Conservation (phyloP, 1,140 invertebrate genomes). For the Drosophila rhopaloa region DNA sequence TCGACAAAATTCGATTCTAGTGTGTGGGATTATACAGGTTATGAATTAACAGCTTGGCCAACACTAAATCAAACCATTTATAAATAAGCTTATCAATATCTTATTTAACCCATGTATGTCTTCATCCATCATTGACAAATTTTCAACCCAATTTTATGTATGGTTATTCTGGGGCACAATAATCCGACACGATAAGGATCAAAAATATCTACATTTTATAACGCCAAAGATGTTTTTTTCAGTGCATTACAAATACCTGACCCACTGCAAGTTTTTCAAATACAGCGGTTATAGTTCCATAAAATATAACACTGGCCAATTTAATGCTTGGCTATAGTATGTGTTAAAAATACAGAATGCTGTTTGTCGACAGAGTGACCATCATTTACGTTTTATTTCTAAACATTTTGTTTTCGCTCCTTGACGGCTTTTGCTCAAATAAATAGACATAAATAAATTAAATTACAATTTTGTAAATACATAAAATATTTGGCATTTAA, state of each 20-base stretch:
- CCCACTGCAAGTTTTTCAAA: neutral
- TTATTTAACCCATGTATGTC: no score
- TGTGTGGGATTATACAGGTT: constrained; percentile 14
- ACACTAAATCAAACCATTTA: constrained; percentile 13
- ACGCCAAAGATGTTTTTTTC: no score
- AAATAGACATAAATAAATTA: constrained; percentile 36
- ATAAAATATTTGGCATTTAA: constrained; percentile 79
- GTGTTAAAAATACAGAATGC: constrained; percentile 8
- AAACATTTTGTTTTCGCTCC: constrained; percentile 15
- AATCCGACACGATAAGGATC: no score
- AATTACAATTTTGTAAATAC: constrained; percentile 70
- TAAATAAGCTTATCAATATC: no score
- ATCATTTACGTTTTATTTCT: constrained; percentile 13
- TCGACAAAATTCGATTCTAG: constrained; percentile 41
- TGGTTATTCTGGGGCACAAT: no score
- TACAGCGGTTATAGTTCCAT: neutral
- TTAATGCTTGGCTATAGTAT: neutral
- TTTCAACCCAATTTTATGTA: no score
- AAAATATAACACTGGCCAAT: neutral
- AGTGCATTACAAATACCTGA: no score
- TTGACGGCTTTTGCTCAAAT: constrained; percentile 25
- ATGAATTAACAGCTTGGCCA: constrained; percentile 3
- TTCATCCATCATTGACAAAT: no score
- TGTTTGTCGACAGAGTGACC: neutral
- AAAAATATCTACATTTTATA: no score